phyloP scores from a whole-genome alignment of 2,113 vertebrate species.

The Serinus canaria region DNA sequence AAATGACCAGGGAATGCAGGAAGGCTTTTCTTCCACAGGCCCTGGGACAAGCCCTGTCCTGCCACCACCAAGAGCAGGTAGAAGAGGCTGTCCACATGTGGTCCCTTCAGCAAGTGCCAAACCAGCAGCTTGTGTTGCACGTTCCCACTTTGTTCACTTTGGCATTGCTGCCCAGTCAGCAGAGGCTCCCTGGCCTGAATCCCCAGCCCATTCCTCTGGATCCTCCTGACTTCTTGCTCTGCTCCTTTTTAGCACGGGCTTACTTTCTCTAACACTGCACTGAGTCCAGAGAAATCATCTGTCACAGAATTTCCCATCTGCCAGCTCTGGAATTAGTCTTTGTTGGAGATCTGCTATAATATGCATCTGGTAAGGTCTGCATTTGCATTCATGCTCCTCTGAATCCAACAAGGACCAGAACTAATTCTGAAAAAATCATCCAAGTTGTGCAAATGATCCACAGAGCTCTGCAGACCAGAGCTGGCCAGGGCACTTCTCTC shows the following conservation, averaged over 20 bases:
- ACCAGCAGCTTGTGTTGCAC: background rate
- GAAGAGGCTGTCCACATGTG: accelerated
- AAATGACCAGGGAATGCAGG: background rate
- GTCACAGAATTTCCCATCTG: background rate
- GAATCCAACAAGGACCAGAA: background rate
- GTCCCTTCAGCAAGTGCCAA: background rate
- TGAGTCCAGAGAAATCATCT: background rate
- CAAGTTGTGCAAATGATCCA: background rate
- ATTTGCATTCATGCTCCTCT: background rate
- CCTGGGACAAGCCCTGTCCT: background rate
- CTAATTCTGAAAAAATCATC: background rate
- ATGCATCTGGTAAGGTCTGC: background rate
- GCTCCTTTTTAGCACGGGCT: background rate
- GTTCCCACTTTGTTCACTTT: background rate
- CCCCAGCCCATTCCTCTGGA: background rate
- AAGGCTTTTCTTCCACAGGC: background rate
- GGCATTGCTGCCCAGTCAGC: accelerated
- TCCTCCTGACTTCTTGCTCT: background rate
- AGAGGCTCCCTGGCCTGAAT: background rate
- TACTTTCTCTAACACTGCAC: background rate
- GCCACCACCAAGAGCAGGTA: background rate
- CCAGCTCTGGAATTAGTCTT: background rate
- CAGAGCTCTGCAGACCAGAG: background rate
- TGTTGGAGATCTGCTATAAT: background rate
- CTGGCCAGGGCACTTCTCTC: background rate